Conservation (phyloP, 2,113 vertebrate genomes). For the Clarias magur region DNA sequence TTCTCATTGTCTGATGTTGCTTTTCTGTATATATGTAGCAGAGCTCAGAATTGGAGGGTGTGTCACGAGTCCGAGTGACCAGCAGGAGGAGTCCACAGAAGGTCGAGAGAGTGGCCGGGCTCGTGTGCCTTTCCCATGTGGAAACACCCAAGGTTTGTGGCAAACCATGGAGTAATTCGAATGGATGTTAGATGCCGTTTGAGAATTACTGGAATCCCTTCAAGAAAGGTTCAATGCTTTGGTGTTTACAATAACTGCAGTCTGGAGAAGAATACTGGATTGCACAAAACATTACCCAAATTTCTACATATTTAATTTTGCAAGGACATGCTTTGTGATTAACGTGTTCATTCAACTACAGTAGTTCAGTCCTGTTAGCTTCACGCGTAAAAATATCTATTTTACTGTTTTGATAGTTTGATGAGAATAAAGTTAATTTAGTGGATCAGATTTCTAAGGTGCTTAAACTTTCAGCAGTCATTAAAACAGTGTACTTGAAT, state of each 20-base stretch:
- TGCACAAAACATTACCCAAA: background rate
- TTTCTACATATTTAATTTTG: background rate
- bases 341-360: too few species aligned
- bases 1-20: background rate
- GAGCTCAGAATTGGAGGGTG: conserved; percentile 57
- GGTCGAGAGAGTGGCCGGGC: conserved; percentile 72
- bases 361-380: background rate
- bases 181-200: background rate
- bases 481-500: background rate
- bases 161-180: background rate
- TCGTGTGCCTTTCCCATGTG: conserved; percentile 69
- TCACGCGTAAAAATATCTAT: background rate
- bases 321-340: background rate
- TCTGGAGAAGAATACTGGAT: background rate
- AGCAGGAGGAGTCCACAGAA: conserved; percentile 74
- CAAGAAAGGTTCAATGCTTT: background rate
- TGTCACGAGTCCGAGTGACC: conserved; percentile 71
- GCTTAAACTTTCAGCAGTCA: background rate
- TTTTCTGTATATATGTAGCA: conserved; percentile 26
- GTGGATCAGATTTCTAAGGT: background rate
- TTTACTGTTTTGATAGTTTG: background rate
- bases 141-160: conserved; percentile 72
- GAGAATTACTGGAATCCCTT: background rate
- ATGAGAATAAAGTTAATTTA: background rate
- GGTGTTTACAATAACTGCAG: background rate